Percentiles rank a stretch among this genome's conserved stretches.
Evolutionary conservation across 2,797 vertebrate species (phyloP).

Genomic region (Eulemur albifrons): DNA sequence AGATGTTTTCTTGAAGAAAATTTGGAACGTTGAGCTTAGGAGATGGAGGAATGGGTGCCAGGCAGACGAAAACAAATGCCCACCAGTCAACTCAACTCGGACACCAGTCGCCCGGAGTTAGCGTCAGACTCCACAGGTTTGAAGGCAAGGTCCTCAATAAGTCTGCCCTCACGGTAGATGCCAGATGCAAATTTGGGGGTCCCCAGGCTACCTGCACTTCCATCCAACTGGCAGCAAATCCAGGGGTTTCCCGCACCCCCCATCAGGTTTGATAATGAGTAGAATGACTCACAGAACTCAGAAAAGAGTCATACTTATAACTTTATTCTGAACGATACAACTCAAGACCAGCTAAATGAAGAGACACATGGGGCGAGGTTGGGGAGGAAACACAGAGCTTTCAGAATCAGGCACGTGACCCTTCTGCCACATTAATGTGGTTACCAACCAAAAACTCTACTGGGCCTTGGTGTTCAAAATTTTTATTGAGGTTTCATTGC

Average conservation of each 20-base stretch:
- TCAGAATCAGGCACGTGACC: neutral
- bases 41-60: neutral
- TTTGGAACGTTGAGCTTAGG: neutral
- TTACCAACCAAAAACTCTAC: neutral
- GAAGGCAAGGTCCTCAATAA: neutral
- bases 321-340: neutral
- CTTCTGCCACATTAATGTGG: neutral
- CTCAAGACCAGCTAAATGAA: neutral
- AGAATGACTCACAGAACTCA: neutral
- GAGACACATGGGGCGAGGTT: neutral
- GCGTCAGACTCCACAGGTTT: neutral
- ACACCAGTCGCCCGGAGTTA: fast-evolving
- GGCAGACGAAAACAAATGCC: too few species aligned
- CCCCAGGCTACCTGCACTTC: neutral
- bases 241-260: neutral
- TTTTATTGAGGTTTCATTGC: neutral
- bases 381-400: neutral
- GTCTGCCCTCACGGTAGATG: neutral
- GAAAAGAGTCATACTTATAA: neutral
- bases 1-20: neutral
- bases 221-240: neutral
- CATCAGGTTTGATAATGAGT: neutral
- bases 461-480: neutral
- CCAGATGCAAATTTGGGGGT: neutral
- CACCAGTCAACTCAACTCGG: neutral